Conservation (phyloP, 2,797 vertebrate genomes). For the Coccyzus lansbergi region DNA sequence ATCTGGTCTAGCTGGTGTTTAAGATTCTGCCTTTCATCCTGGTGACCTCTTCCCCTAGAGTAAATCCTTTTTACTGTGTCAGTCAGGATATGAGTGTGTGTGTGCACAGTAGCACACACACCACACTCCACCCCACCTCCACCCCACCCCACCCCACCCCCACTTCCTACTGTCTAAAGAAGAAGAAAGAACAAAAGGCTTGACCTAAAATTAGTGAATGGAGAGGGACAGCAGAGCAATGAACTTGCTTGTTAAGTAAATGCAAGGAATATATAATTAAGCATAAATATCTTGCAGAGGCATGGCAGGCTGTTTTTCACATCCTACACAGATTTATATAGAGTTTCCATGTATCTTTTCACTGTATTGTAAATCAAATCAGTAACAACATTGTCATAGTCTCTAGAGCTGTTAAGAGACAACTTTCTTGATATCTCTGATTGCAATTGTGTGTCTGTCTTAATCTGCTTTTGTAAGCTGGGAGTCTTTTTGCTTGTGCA, state of each 20-base stretch:
- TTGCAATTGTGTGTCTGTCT: not conserved
- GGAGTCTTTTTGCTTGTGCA: not conserved
- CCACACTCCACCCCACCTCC: not conserved
- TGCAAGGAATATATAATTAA: not conserved
- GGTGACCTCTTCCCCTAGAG: conserved; percentile 23
- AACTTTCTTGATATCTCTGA: not conserved
- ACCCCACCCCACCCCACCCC: accelerated
- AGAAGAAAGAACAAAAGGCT: not conserved
- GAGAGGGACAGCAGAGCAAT: not conserved
- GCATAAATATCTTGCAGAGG: not conserved
- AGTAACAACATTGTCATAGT: not conserved
- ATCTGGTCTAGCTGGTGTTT: conserved; percentile 45
- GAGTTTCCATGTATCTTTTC: not conserved
- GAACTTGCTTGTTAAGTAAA: not conserved
- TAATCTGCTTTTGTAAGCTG: not conserved
- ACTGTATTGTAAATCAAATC: not conserved
- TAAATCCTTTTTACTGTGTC: conserved; percentile 12
- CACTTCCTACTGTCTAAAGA: not conserved
- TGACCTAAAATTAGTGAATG: not conserved
- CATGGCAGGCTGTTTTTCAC: not conserved
- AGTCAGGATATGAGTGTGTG: not conserved
- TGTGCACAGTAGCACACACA: not conserved
- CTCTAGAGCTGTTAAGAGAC: not conserved
- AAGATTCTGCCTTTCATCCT: conserved; percentile 23
- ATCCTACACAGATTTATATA: not conserved